Base-by-base conservation (phyloP, 2,888 invertebrate species). In the Azorinus chamasolen region DNA sequence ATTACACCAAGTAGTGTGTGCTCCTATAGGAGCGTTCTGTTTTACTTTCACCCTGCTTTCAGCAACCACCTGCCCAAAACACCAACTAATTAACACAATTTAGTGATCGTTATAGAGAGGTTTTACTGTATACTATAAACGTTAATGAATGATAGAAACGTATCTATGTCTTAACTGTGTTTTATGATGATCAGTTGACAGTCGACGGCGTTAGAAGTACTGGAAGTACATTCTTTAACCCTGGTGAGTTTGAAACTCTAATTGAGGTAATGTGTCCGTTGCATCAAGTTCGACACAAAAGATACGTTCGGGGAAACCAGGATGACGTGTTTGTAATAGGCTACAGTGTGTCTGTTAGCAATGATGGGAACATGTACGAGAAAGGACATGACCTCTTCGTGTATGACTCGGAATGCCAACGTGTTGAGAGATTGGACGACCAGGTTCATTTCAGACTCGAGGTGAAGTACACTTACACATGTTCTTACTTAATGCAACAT, bases 261-360 rank as follows among this genome's bases (percentile, higher is more conserved):
- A 27, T 53, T 16, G 53, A 53, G 32, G 22, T 22, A 2, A 53
- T 53, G 6, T 53, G 53, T 16, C 53, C 53, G 2, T n/a, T 53
- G 27, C 12, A 14, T 16, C n/a, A 25, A 25, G 41, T 24, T 24
- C 45, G 65, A 24, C 32, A 18, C 2, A 66, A 51, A 27, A 45
- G 65, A 32, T 48, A 27, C 6, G 20, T 45, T n/a, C 16, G 57
- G 12, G 12, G 20, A 18, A 55, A n/a, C 10, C n/a, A 41, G 12
- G 37, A 22, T n/a, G 62, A 62, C 16, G 45, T 43, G 20, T 22
- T 70, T 27, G 20, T 70, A 18, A 22, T 48, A 2, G 61, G 69
- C 25, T 71, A 71, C 51, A 63, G 16, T 4, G 57, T 71, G 14
- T 57, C 71, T 20, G 64, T 71, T 6, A 71, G 71, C 32, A 71